phyloP scores from a whole-genome alignment of 2,888 invertebrate genomes.

The Acronicta psi region DNA sequence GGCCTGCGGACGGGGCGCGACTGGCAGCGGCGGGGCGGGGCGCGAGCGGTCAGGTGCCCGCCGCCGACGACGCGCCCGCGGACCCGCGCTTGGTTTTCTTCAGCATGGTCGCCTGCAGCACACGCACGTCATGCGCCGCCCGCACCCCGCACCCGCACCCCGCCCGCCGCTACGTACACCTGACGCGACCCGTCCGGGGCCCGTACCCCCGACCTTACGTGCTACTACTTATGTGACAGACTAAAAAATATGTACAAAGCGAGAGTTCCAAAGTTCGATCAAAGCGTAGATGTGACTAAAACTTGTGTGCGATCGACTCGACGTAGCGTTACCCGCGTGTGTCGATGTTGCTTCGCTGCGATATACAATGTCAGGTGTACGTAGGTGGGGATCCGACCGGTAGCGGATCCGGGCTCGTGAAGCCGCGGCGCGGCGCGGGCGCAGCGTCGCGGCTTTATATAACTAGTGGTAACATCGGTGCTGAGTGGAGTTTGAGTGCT shows the following conservation, averaged over 20 bases:
- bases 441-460: constrained; percentile 41
- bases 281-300: constrained; percentile 41
- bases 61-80: constrained; percentile 92
- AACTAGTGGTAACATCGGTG: constrained; percentile 64
- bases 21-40: constrained; percentile 73
- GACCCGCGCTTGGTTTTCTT: constrained; percentile 99
- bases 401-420: constrained; percentile 50
- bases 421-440: constrained; percentile 46
- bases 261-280: constrained; percentile 25
- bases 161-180: constrained; percentile 51
- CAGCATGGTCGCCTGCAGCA: constrained; percentile 99
- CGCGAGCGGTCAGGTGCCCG: constrained; percentile 77
- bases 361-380: constrained; percentile 52
- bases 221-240: constrained; percentile 35
- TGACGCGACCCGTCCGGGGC: constrained; percentile 39
- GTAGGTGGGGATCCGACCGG: constrained; percentile 54
- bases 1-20: constrained; percentile 92
- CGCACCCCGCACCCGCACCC: constrained; percentile 52
- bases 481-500: constrained; percentile 76
- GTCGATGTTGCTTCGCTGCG: constrained; percentile 35
- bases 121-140: constrained; percentile 67
- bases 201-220: constrained; percentile 41
- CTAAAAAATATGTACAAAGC: constrained; percentile 52
- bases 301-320: constrained; percentile 31
- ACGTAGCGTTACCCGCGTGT: constrained; percentile 29